Evolutionary conservation across 2,888 invertebrate species (phyloP).

Genomic region (Ectobius pallidus): DNA sequence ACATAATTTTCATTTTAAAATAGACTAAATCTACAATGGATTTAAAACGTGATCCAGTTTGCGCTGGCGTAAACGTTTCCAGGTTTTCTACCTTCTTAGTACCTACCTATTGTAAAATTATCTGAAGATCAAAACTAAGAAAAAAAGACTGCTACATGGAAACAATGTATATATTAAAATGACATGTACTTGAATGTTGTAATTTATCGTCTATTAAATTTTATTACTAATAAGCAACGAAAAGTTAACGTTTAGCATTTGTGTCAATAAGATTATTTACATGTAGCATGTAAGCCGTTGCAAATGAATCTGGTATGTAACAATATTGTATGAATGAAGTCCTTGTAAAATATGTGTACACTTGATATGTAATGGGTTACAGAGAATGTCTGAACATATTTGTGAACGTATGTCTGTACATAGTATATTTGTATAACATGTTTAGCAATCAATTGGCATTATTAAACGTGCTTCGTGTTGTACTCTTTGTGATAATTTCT

Average conservation of each 20-base stretch:
- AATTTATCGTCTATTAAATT: conserved; percentile 23
- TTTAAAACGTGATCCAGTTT: conserved; percentile 10
- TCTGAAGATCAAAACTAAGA: not conserved
- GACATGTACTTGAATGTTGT: conserved; percentile 21
- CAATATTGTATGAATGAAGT: not conserved
- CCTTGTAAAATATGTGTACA: not conserved
- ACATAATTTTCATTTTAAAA: too few relatives aligned
- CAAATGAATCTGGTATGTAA: not conserved
- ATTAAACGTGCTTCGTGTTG: conserved; percentile 18
- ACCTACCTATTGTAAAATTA: not conserved
- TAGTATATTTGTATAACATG: conserved; percentile 12
- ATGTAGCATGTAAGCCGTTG: not conserved
- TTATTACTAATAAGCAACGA: conserved; percentile 23
- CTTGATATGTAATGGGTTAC: not conserved
- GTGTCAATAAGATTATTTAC: conserved; percentile 22
- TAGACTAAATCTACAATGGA: not conserved
- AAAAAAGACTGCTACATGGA: conserved; percentile 29
- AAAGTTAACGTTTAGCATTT: conserved; percentile 15
- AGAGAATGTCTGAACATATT: not conserved
- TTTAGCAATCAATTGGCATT: not conserved
- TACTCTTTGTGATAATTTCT: not conserved
- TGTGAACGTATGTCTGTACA: conserved; percentile 18
- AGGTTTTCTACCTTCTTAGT: not conserved
- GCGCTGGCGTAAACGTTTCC: conserved; percentile 11
- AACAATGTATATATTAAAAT: conserved; percentile 20